Conservation (phyloP, 2,888 invertebrate species). For the Oeneis ivallda region DNA sequence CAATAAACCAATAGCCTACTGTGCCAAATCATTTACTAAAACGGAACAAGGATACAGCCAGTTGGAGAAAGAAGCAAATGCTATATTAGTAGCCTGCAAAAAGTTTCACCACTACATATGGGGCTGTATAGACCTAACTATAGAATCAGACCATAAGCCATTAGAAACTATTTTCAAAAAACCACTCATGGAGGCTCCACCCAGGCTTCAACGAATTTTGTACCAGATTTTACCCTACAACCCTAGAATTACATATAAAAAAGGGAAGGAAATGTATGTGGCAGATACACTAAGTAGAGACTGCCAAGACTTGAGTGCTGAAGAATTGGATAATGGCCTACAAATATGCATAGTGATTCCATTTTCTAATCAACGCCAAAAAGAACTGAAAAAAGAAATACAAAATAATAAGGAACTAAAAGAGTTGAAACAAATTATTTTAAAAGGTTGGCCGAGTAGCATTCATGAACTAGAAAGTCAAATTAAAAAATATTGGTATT, state of each 20-base stretch:
- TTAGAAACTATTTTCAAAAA: neutral
- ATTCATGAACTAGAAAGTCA: neutral
- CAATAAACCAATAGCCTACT: too few species aligned
- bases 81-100: too few species aligned
- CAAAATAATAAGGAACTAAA: neutral
- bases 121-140: too few species aligned
- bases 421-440: neutral
- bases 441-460: neutral
- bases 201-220: neutral
- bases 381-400: neutral
- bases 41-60: too few species aligned
- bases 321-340: too few species aligned
- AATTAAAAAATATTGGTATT: neutral
- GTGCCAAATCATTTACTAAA: neutral
- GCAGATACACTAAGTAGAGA: neutral
- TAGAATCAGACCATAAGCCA: neutral
- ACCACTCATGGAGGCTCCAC: neutral
- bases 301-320: neutral
- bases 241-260: neutral
- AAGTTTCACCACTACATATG: too few species aligned
- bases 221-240: neutral
- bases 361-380: neutral
- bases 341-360: slow-evolving; percentile 1
- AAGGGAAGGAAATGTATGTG: slow-evolving; percentile 1
- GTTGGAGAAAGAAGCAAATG: too few species aligned